Base-by-base conservation (phyloP, 2,888 invertebrate species). In the Drosophila kambysellisi region DNA sequence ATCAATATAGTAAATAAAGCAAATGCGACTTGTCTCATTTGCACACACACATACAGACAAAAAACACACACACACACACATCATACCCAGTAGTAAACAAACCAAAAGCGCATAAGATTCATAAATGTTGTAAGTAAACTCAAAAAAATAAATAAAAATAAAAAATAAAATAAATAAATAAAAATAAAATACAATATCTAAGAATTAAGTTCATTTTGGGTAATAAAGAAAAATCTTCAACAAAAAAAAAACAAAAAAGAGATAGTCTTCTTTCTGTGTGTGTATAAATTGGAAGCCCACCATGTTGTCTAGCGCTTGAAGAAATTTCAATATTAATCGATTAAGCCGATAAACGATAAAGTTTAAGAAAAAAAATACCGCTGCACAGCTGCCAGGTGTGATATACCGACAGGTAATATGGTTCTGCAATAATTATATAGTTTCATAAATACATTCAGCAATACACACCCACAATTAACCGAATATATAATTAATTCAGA, bases 171-270 rank as follows among this genome's bases (percentile, higher is more conserved):
- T 33, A 15, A 29, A 37, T 29, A 54, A 54, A 53, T 35, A 35
- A 53, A 53, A 37, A 32, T 32, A 46, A 39, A 68, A 63, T 3
- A 32, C 37, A 41, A 35, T 65, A 63, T 3, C 65, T 82, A 76
- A 39, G 43, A 73, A 70, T 17, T 85, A 85, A 83, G 83, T 83
- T 83, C 83, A 86, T 83, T 83, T 77, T 83, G 81, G 79, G 86
- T 83, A 81, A 83, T 83, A 86, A 86, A 83, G 79, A 75, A 75
- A 74, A 65, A 81, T 75, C 76, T 83, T 81, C 68, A 85, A 73
- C 61, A 81, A 63, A 25, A 25, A 81, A 63, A 25, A 25, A 25
- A 25, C 20, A 25, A 25, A 70, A 57, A 50, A 12, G 12, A 63
- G 52, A 41, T 29, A 58, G 51, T 70, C 50, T 65, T 64, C 46